Percentiles rank a stretch among this genome's conserved stretches.
phyloP scores from a whole-genome alignment of 2,888 invertebrate genomes.

The Oxystoma pomonae region DNA sequence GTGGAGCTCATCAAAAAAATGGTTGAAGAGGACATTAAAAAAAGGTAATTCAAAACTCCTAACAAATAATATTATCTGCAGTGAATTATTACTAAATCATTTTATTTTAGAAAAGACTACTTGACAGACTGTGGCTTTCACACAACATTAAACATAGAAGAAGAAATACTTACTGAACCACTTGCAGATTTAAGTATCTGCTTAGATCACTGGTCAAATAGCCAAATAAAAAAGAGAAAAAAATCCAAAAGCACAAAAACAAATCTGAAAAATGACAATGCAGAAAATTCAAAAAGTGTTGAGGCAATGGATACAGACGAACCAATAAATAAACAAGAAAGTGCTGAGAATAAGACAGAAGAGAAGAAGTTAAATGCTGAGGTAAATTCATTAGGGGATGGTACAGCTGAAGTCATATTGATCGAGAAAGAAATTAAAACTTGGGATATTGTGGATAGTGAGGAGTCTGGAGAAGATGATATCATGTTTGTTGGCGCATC shows the following conservation, averaged over 20 bases:
- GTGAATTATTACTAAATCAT: background rate
- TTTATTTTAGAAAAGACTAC: constrained; percentile 11
- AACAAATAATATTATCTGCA: background rate
- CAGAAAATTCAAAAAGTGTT: background rate
- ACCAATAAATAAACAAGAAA: constrained; percentile 16
- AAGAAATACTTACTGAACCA: constrained; percentile 9
- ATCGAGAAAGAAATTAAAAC: constrained; percentile 26
- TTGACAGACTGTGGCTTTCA: constrained; percentile 31
- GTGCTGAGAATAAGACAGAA: constrained; percentile 22
- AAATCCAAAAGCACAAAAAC: constrained; percentile 18
- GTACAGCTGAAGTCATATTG: constrained; percentile 46
- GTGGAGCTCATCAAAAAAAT: constrained; percentile 67
- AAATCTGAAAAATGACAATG: background rate
- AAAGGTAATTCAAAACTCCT: constrained; percentile 22
- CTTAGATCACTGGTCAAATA: constrained; percentile 36
- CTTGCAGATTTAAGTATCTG: constrained; percentile 32
- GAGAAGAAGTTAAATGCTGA: background rate
- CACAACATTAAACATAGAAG: constrained; percentile 21
- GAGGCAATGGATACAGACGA: constrained; percentile 10
- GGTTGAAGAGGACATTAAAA: constrained; percentile 59
- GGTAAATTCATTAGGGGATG: constrained; percentile 29
- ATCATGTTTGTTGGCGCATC: constrained; percentile 22
- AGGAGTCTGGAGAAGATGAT: constrained; percentile 36
- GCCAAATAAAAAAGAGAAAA: constrained; percentile 28
- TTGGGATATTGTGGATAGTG: constrained; percentile 37